Conservation (phyloP, 2,113 vertebrate species). For the Thunnus maccoyii region DNA sequence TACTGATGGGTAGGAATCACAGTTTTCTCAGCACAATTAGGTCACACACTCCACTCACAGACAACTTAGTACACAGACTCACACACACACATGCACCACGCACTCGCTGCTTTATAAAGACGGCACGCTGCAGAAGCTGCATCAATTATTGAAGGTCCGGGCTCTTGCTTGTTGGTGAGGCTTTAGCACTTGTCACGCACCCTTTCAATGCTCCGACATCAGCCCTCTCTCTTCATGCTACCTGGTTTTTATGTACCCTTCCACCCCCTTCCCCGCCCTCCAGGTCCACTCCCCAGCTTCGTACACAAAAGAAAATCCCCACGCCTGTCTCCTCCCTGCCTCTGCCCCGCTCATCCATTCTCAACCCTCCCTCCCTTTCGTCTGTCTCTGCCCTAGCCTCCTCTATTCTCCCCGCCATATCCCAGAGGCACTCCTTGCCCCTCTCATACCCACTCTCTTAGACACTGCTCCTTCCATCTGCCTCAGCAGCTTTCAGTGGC, state of each 20-base stretch:
- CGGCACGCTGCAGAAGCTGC: slow-evolving; percentile 69
- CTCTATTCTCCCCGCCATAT: slow-evolving; percentile 42
- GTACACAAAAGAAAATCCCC: slow-evolving; percentile 71
- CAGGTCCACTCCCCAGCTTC: slow-evolving; percentile 13
- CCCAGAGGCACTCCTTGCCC: slow-evolving; percentile 51
- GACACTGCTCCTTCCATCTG: slow-evolving; percentile 53
- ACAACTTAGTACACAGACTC: slow-evolving; percentile 19
- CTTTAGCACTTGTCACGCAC: slow-evolving; percentile 77
- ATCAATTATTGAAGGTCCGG: slow-evolving; percentile 85
- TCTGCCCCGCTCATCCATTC: background rate
- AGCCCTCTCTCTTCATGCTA: slow-evolving; percentile 44
- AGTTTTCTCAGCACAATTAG: slow-evolving; percentile 18
- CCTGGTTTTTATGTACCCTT: slow-evolving; percentile 36
- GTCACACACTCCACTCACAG: slow-evolving; percentile 20
- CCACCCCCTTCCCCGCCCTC: background rate
- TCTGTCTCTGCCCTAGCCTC: slow-evolving; percentile 39
- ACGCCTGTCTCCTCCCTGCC: slow-evolving; percentile 43
- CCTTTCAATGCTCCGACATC: slow-evolving; percentile 28
- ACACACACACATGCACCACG: slow-evolving; percentile 31
- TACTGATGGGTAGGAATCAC: background rate
- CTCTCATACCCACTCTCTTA: slow-evolving; percentile 27
- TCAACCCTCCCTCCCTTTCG: background rate
- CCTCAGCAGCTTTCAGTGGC: slow-evolving; percentile 51
- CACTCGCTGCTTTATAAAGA: slow-evolving; percentile 72
- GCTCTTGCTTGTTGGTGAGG: slow-evolving; percentile 67